Base-by-base conservation (phyloP, 2,888 invertebrate species). In the Meiosimyza platycephala region DNA sequence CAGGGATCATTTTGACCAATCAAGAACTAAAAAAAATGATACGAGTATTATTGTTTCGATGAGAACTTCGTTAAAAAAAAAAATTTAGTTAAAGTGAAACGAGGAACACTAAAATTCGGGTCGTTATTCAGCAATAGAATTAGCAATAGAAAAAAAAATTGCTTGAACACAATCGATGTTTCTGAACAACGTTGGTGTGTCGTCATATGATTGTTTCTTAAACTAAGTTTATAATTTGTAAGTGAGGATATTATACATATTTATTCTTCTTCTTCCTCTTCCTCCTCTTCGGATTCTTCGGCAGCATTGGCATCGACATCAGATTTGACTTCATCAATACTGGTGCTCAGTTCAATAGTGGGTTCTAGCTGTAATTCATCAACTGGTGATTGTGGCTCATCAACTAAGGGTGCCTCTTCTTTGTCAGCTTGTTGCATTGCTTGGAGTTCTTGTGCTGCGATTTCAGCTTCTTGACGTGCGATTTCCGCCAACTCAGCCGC, bases 401-500 rank as follows among this genome's bases (percentile, higher is more conserved):
- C 83, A 22, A 81, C 69, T 13, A 90, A 84, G 88, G 90, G 84
- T 67, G 75, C 51, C 4, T 64, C 77, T 77, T 81, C 80, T 67
- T 74, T 75, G 9, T 77, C 79, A 40, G 78, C 80, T 76, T 84
- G 81, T 74, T 86, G 85, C 59, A 83, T 79, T 4, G 80, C 82
- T 75, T 88, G 85, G n/a, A 90, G 86, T 80, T 90, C 91, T 79
- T 90, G 90, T 54, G 90, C 88, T n/a, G 90, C 89, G 12, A 90
- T 88, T 74, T 90, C 91, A 22, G 90, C 90, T 73, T 91, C 91
- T 86, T 91, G 91, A 76, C 90, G 89, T 6, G 91, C 91, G 57
- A 90, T 90, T 84, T 93, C 92, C 0, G 91, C 91, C 79, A 92
- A 85, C 85, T 93, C 93, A 63, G 91, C 92, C 76, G 92, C 93